A percentile compares a stretch with the other conserved stretches of the same genome.
Conservation (phyloP, 2,113 vertebrate species). For the Dendrocopos noguchii region DNA sequence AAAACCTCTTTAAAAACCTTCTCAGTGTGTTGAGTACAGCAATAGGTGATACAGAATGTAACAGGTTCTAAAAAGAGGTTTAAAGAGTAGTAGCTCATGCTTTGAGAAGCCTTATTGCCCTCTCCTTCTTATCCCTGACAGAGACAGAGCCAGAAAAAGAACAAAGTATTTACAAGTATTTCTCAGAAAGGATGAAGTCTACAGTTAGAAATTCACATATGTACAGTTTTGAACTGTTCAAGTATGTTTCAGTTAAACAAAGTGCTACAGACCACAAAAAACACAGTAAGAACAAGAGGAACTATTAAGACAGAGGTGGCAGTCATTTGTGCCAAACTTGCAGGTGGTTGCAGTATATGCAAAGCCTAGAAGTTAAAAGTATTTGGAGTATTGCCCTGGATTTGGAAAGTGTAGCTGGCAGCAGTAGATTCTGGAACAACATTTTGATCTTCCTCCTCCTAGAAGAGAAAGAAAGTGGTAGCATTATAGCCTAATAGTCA, state of each 20-base stretch:
- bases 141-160: not conserved
- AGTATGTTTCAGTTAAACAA: conserved; percentile 77
- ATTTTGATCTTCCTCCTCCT: conserved; percentile 87
- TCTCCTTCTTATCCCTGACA: not conserved
- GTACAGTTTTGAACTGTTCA: conserved; percentile 75
- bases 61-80: not conserved
- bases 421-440: conserved; percentile 80
- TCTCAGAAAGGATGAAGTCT: conserved; percentile 2
- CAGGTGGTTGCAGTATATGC: not conserved
- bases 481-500: not conserved
- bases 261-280: conserved; percentile 78
- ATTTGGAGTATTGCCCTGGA: conserved; percentile 74
- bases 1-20: conserved; percentile 42
- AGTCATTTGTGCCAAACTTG: not conserved
- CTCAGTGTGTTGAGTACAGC: not conserved
- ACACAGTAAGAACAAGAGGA: conserved; percentile 52
- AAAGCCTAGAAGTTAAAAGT: conserved; percentile 85
- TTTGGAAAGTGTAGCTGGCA: conserved; percentile 82
- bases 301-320: conserved; percentile 43
- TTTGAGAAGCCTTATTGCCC: not conserved
- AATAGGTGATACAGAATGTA: not conserved
- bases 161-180: conserved; percentile 74
- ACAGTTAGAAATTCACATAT: conserved; percentile 68
- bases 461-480: not conserved
- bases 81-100: not conserved